Evolutionary conservation across 2,888 invertebrate species (phyloP).

Genomic region (Dynastes maya): DNA sequence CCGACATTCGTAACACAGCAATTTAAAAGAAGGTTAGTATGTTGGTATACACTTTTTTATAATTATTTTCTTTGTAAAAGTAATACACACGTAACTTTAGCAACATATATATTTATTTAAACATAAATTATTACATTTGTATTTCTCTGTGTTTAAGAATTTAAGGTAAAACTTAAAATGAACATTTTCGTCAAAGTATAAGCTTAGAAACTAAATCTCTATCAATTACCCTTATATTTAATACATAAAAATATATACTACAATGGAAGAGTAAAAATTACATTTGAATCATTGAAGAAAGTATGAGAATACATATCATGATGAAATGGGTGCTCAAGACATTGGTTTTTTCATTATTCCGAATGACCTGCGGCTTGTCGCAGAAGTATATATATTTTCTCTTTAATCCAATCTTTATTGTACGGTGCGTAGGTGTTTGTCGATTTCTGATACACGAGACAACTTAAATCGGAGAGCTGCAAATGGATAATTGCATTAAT

Average conservation of each 20-base stretch:
- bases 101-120: slow-evolving; percentile 17
- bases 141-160: neutral
- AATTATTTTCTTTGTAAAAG: neutral
- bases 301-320: too few relatives aligned
- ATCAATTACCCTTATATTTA: too few relatives aligned
- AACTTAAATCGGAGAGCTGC: slow-evolving; percentile 92
- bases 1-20: too few relatives aligned
- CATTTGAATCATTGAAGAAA: too few relatives aligned
- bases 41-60: too few relatives aligned
- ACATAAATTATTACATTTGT: neutral
- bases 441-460: slow-evolving; percentile 96
- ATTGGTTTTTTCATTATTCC: slow-evolving; percentile 53
- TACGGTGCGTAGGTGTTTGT: slow-evolving; percentile 98
- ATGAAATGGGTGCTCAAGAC: neutral
- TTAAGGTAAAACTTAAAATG: neutral
- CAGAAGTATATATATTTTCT: slow-evolving; percentile 95
- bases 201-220: neutral
- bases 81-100: neutral
- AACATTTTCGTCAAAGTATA: neutral
- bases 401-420: slow-evolving; percentile 99
- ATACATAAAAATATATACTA: too few relatives aligned
- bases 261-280: slow-evolving; percentile 4
- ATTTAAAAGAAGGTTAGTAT: too few relatives aligned
- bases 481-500: neutral
- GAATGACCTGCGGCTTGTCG: slow-evolving; percentile 88